A percentile compares a stretch with the other conserved stretches of the same genome.
These are phyloP conservation scores for Pardalotus punctatus DNA, from an alignment of 2,113 vertebrate genomes.

Conservation along the genomic window DNA sequence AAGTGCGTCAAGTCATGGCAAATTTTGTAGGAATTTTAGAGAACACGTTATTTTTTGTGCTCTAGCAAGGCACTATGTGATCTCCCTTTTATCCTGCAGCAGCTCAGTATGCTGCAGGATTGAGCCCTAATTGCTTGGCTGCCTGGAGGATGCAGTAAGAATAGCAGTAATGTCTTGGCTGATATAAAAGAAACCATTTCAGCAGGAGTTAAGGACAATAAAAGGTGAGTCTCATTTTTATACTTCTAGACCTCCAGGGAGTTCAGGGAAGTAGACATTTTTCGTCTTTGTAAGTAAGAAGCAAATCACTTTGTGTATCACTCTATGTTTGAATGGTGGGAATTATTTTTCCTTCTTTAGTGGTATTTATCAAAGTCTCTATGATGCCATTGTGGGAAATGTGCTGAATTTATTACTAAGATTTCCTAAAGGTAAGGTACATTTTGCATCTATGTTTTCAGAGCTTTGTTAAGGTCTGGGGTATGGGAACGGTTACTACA, in stretches of 20 bases:
- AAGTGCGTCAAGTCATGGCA: not conserved
- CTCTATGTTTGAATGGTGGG: not conserved
- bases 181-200: conserved; percentile 8
- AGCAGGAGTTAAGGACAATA: not conserved
- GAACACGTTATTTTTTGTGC: not conserved
- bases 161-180: conserved; percentile 13
- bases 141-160: conserved; percentile 12
- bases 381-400: not conserved
- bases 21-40: not conserved
- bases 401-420: not conserved
- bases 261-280: not conserved
- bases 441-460: not conserved
- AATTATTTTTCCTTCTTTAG: not conserved
- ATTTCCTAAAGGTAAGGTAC: not conserved
- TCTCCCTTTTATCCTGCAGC: not conserved
- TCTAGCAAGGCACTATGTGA: not conserved
- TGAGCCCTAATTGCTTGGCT: conserved; percentile 1
- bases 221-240: not conserved
- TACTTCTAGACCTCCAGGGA: not conserved
- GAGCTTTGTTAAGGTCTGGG: not conserved
- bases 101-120: not conserved
- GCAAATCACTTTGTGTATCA: not conserved
- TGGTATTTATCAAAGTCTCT: not conserved
- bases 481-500: not conserved
- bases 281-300: not conserved